Conservation (phyloP, 1,140 invertebrate species). For the Drosophila gunungcola region DNA sequence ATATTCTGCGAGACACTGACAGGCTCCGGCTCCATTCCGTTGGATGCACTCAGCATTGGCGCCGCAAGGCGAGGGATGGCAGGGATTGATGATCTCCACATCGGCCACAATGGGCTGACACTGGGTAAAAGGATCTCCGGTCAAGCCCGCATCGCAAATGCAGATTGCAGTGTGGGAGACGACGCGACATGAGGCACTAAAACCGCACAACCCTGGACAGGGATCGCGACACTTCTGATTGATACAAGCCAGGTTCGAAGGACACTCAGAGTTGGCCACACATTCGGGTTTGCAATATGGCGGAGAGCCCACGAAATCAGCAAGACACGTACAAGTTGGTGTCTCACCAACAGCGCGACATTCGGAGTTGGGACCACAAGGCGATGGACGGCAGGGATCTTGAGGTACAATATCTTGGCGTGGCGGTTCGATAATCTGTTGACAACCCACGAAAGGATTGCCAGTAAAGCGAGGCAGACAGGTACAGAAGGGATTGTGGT, state of each 20-base stretch:
- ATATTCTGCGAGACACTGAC: constrained; percentile 89
- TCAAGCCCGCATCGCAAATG: constrained; percentile 88
- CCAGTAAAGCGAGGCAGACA: constrained; percentile 90
- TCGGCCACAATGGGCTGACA: constrained; percentile 85
- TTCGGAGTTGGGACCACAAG: constrained; percentile 91
- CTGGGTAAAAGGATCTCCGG: constrained; percentile 90
- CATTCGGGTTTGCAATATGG: constrained; percentile 91
- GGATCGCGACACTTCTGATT: constrained; percentile 90
- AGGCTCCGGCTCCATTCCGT: constrained; percentile 89
- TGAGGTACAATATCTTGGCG: constrained; percentile 88
- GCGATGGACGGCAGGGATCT: constrained; percentile 90
- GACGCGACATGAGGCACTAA: constrained; percentile 89
- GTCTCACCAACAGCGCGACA: constrained; percentile 88
- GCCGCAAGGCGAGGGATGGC: constrained; percentile 91
- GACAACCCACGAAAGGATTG: constrained; percentile 87
- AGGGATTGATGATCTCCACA: constrained; percentile 87
- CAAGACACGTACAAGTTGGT: constrained; percentile 89
- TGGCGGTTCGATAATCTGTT: constrained; percentile 90
- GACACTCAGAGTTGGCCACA: constrained; percentile 90
- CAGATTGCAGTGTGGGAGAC: constrained; percentile 90
- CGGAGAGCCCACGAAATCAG: constrained; percentile 89
- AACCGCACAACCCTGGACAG: constrained; percentile 89
- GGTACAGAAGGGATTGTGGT: constrained; percentile 91
- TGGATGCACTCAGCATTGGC: constrained; percentile 90
- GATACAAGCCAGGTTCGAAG: constrained; percentile 88